phyloP scores from a whole-genome alignment of 2,797 vertebrate genomes.

The Nothura maculosa region DNA sequence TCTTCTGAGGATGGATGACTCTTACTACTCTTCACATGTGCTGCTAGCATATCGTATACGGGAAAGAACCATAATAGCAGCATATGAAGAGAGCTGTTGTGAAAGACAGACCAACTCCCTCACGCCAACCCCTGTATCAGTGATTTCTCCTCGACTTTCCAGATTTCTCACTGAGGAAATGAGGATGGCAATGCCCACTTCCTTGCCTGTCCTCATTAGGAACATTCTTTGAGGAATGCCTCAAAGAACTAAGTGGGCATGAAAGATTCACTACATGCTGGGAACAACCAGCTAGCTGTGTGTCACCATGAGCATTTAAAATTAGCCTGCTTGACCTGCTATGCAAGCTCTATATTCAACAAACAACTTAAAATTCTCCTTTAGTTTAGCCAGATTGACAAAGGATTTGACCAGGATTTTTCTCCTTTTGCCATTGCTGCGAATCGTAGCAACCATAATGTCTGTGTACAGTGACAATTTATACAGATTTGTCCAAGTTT shows the following conservation, averaged over 20 bases:
- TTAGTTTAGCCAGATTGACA: background rate
- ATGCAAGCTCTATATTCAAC: background rate
- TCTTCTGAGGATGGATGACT: background rate
- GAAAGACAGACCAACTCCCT: too few species aligned
- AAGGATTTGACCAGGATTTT: rapidly evolving
- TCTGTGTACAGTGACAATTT: rapidly evolving
- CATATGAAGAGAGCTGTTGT: background rate
- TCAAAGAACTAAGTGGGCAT: background rate
- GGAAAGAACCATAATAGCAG: background rate
- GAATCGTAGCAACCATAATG: background rate
- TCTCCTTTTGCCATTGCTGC: background rate
- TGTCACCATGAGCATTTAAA: rapidly evolving
- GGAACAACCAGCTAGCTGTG: rapidly evolving
- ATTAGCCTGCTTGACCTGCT: background rate
- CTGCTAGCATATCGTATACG: background rate
- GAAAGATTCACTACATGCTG: rapidly evolving
- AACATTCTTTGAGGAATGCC: too few species aligned
- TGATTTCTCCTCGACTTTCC: background rate
- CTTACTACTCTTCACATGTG: background rate
- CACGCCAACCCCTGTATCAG: rapidly evolving
- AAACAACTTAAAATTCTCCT: background rate
- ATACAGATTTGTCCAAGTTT: rapidly evolving
- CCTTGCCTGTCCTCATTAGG: rapidly evolving
- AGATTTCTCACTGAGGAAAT: rapidly evolving
- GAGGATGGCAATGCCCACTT: rapidly evolving